A percentile compares a stretch with the other conserved stretches of the same genome.
Evolutionary conservation across 2,797 vertebrate genomes (phyloP).

Genomic region (Sciurus carolinensis): DNA sequence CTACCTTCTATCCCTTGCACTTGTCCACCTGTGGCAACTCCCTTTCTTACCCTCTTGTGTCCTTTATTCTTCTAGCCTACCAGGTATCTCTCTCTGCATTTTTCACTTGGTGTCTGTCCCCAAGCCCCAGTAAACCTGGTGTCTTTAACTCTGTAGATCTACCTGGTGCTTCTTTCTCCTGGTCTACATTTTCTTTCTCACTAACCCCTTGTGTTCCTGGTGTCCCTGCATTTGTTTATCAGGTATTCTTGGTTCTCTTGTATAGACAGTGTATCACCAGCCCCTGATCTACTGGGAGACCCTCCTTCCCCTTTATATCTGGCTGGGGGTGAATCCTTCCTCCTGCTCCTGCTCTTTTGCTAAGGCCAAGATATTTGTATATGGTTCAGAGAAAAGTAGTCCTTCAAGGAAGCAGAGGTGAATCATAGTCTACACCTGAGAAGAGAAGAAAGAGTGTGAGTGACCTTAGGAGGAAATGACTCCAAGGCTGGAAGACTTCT

Average conservation of each 20-base stretch:
- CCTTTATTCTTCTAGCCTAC: no score
- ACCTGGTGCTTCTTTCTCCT: neutral
- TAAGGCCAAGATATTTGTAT: neutral
- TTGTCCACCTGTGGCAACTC: neutral
- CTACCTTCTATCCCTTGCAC: no score
- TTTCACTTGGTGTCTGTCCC: neutral
- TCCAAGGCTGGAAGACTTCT: neutral
- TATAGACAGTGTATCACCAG: no score
- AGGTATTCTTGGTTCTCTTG: neutral
- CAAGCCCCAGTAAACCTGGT: neutral
- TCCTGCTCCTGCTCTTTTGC: constrained; percentile 59
- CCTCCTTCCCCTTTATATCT: constrained; percentile 43
- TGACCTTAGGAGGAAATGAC: rapidly evolving
- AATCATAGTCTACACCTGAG: constrained; percentile 83
- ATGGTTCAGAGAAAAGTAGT: constrained; percentile 74
- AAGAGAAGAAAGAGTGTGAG: neutral
- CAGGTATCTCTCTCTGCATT: no score
- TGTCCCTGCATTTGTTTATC: neutral
- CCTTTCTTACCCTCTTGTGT: no score
- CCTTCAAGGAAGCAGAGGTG: constrained; percentile 70
- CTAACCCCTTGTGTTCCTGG: no score
- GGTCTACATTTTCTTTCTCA: neutral
- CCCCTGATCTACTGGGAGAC: neutral
- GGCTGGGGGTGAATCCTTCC: neutral
- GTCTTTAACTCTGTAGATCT: no score